phyloP scores from a whole-genome alignment of 2,113 vertebrate genomes.

The Antidorcas marsupialis region DNA sequence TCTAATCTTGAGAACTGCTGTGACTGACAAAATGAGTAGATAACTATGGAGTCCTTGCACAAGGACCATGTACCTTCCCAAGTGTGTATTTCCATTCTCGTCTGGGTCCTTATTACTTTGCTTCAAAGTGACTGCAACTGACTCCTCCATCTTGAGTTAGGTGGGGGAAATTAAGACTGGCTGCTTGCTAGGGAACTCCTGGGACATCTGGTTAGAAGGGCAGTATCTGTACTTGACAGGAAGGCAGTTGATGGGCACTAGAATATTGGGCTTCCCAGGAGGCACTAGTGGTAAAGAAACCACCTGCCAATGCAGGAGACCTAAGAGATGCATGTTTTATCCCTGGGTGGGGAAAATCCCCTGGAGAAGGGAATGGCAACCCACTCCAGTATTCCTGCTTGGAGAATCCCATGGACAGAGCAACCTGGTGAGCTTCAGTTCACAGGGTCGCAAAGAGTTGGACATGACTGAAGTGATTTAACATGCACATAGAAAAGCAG shows the following conservation, averaged over 20 bases:
- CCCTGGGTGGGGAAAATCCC: neutral
- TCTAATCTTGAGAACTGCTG: neutral
- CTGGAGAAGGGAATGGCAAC: neutral
- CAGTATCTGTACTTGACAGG: neutral
- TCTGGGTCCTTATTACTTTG: neutral
- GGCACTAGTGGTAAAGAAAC: neutral
- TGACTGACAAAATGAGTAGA: neutral
- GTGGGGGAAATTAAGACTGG: neutral
- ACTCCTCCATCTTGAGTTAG: neutral
- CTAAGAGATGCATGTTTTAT: neutral
- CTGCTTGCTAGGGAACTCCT: neutral
- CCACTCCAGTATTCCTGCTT: neutral
- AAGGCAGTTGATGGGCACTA: neutral
- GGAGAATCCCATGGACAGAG: neutral
- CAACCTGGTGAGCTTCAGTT: neutral
- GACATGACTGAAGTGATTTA: neutral
- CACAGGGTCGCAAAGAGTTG: neutral
- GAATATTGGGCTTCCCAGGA: neutral
- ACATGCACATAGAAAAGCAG: neutral
- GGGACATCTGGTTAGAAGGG: neutral
- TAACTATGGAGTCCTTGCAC: neutral
- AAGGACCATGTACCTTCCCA: neutral
- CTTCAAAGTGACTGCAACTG: neutral
- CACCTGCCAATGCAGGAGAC: neutral
- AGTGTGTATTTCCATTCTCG: neutral